Conservation (phyloP, 92 coral and sea anemone genomes). For the Actinostola sp. region DNA sequence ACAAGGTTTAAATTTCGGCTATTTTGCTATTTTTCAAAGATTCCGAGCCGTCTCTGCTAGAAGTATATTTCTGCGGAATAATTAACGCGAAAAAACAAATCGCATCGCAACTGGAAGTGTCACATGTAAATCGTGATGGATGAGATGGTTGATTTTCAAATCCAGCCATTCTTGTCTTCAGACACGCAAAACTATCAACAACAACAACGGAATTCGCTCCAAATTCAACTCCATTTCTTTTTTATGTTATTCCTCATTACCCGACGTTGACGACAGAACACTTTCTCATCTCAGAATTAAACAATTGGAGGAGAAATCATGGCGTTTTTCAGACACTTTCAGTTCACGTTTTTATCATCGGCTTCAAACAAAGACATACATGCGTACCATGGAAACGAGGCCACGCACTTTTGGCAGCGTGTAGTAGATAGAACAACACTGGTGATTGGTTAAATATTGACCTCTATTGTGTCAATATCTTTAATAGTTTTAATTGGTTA, state of each 20-base stretch:
- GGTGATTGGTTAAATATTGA: conserved; percentile 22
- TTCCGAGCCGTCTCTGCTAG: too few species aligned
- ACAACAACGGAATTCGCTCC: conserved; percentile 9
- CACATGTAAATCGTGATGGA: too few species aligned
- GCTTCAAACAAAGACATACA: conserved; percentile 14
- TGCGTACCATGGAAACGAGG: conserved; percentile 90
- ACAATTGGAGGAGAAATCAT: neutral
- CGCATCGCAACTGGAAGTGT: too few species aligned
- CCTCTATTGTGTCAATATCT: neutral
- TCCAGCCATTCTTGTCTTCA: conserved; percentile 57
- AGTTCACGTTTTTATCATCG: conserved; percentile 5
- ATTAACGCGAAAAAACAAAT: too few species aligned
- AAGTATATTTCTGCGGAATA: too few species aligned
- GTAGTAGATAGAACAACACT: conserved; percentile 11
- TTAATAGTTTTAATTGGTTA: neutral
- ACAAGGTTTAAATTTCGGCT: too few species aligned
- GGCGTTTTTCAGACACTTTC: conserved; percentile 18
- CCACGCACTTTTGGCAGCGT: conserved; percentile 55
- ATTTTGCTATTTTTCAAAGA: too few species aligned
- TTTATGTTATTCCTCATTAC: conserved; percentile 1
- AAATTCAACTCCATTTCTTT: neutral
- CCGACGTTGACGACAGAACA: neutral
- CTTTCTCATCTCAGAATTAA: conserved; percentile 1
- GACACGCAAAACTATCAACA: neutral
- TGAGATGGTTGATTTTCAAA: conserved; percentile 70